Evolutionary conservation across 2,888 invertebrate genomes (phyloP).

Genomic region (Agonopterix subpropinquella): DNA sequence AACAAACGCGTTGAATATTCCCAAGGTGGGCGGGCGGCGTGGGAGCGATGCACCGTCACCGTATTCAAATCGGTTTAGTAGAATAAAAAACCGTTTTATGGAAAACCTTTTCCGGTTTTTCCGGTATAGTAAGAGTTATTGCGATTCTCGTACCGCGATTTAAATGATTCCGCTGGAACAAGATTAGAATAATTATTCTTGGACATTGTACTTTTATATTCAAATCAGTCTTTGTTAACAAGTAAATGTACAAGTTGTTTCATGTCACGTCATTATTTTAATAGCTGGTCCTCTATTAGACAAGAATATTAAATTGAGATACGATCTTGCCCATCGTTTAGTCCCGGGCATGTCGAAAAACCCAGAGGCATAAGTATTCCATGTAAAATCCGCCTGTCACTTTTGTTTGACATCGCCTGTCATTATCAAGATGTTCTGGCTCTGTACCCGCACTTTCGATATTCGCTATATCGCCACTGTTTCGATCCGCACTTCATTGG

Average conservation of each 20-base stretch:
- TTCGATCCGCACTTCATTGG: too few species aligned
- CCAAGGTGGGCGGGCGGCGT: constrained; percentile 42
- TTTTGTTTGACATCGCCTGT: too few species aligned
- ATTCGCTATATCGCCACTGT: too few species aligned
- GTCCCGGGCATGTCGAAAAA: too few species aligned
- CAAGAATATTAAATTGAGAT: constrained; percentile 5
- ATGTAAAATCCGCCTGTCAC: too few species aligned
- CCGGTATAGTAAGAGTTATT: constrained; percentile 53
- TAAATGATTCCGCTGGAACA: constrained; percentile 43
- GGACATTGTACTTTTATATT: constrained; percentile 44
- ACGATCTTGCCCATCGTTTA: too few species aligned
- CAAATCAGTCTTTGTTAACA: constrained; percentile 58
- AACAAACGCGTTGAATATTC: constrained; percentile 11
- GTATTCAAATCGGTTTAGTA: constrained; percentile 51
- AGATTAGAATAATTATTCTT: constrained; percentile 49
- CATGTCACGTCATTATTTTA: constrained; percentile 25
- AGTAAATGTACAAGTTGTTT: constrained; percentile 16
- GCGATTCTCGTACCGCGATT: constrained; percentile 29
- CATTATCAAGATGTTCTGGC: too few species aligned
- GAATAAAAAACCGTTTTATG: constrained; percentile 36
- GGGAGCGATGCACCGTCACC: constrained; percentile 51
- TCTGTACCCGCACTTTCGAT: too few species aligned
- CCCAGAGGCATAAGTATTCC: too few species aligned
- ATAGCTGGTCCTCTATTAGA: constrained; percentile 22
- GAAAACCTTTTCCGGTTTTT: constrained; percentile 68